Conservation (phyloP, 2,888 invertebrate species). For the Trachelus tabidus region DNA sequence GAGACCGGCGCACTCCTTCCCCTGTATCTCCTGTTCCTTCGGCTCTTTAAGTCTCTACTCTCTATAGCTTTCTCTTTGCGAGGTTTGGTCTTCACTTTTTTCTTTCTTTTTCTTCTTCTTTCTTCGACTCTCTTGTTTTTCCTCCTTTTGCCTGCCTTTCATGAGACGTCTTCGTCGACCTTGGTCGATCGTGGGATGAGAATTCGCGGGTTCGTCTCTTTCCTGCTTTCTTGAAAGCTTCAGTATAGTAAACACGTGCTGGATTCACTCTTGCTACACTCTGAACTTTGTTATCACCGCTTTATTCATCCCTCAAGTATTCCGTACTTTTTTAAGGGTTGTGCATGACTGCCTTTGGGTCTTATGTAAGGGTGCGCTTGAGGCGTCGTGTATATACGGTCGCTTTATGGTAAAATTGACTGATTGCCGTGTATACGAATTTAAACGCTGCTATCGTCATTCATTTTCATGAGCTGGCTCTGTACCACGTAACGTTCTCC, state of each 20-base stretch:
- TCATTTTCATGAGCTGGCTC: slow-evolving; percentile 1
- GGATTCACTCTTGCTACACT: neutral
- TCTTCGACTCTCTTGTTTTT: neutral
- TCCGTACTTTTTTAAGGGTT: neutral
- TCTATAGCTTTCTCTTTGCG: neutral
- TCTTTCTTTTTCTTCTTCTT: neutral
- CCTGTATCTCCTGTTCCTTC: neutral
- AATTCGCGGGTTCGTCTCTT: neutral
- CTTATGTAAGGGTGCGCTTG: neutral
- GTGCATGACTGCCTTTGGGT: neutral
- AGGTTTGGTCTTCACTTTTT: neutral
- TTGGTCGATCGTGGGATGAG: neutral
- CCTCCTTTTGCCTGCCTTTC: neutral
- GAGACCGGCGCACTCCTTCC: neutral
- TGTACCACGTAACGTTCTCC: neutral
- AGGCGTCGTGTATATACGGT: neutral
- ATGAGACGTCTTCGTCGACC: neutral
- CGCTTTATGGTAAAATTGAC: neutral
- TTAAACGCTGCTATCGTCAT: neutral
- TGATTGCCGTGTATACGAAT: neutral
- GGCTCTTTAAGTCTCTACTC: neutral
- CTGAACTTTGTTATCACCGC: neutral
- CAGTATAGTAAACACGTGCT: neutral
- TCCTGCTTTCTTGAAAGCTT: neutral
- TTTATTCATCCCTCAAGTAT: neutral